A percentile compares a stretch with the other conserved stretches of the same genome.
These are phyloP conservation scores for Rhizomys pruinosus DNA, from an alignment of 2,113 vertebrate species.

Conservation along the genomic window DNA sequence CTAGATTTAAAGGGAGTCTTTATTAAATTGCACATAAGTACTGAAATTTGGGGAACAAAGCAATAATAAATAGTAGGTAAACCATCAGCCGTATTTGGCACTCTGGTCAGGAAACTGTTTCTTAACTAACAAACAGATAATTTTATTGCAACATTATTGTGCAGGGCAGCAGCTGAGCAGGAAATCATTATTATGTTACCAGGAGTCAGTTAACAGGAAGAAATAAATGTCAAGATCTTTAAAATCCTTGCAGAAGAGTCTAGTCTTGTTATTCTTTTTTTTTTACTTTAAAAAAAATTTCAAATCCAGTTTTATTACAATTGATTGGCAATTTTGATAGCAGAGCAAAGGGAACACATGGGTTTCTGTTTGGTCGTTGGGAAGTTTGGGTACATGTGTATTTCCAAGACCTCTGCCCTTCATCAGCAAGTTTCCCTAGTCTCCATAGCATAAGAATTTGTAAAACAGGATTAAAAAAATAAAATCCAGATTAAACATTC, in stretches of 20 bases:
- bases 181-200: background rate
- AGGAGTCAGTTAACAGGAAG: background rate
- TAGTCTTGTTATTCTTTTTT: background rate
- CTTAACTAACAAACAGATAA: background rate
- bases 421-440: too few species aligned
- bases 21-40: background rate
- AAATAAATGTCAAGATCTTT: constrained; percentile 16
- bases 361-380: too few species aligned
- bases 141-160: background rate
- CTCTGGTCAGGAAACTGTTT: background rate
- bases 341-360: too few species aligned
- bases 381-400: too few species aligned
- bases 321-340: too few species aligned
- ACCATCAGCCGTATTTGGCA: background rate
- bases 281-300: too few species aligned
- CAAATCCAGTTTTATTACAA: too few species aligned
- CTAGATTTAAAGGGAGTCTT: background rate
- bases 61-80: background rate
- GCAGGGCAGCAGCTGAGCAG: background rate
- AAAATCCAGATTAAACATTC: too few species aligned
- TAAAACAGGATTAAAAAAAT: too few species aligned
- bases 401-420: too few species aligned
- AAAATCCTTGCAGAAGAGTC: background rate
- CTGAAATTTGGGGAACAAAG: background rate
- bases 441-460: too few species aligned